A percentile compares a stretch with the other conserved stretches of the same genome.
These are phyloP conservation scores for Cinara cedri DNA, from an alignment of 2,888 invertebrate species.

Conservation along the genomic window DNA sequence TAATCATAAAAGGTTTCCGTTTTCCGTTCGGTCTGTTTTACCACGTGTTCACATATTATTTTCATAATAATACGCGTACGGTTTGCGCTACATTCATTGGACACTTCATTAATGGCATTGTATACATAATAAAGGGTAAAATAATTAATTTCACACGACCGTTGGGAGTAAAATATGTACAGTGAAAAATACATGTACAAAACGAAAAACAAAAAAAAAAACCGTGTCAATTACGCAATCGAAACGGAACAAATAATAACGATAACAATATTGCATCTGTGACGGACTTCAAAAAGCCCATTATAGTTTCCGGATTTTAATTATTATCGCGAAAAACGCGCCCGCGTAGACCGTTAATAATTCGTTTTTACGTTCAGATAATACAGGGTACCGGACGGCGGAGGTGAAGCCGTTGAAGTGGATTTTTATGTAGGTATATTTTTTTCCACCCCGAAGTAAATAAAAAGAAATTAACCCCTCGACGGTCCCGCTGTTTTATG, in stretches of 20 bases:
- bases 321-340: neutral
- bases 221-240: neutral
- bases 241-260: too few species aligned
- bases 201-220: neutral
- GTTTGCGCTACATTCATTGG: too few species aligned
- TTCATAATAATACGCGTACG: too few species aligned
- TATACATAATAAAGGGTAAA: neutral
- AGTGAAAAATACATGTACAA: too few species aligned
- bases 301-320: neutral
- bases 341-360: neutral
- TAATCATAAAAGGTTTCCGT: too few species aligned
- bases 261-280: neutral
- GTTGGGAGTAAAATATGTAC: too few species aligned
- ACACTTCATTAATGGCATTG: too few species aligned
- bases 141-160: neutral
- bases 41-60: too few species aligned
- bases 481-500: neutral
- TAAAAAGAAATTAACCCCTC: neutral
- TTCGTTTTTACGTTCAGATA: neutral
- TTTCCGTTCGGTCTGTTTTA: too few species aligned
- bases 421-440: too few species aligned
- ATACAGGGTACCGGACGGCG: neutral
- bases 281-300: neutral
- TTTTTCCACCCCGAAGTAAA: neutral
- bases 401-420: too few species aligned